phyloP scores from a whole-genome alignment of 2,888 invertebrate genomes.

The Synanthedon formicaeformis region DNA sequence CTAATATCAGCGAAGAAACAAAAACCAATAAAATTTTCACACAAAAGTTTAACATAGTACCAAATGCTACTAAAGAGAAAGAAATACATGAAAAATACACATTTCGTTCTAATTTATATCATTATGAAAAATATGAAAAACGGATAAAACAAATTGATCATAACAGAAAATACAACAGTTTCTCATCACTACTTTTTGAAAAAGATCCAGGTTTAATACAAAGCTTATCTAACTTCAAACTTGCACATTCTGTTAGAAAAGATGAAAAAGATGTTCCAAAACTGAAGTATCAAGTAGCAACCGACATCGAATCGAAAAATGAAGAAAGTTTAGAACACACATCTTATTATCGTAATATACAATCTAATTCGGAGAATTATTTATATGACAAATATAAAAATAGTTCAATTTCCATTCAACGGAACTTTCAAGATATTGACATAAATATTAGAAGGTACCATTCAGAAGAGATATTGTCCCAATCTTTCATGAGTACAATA shows the following conservation, averaged over 20 bases:
- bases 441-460: background rate
- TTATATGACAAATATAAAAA: too few relatives aligned
- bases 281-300: too few relatives aligned
- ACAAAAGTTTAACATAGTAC: too few relatives aligned
- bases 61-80: background rate
- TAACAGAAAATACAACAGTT: too few relatives aligned
- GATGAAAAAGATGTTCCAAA: background rate
- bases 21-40: constrained; percentile 3
- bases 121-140: constrained; percentile 1
- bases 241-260: background rate
- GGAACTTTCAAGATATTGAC: too few relatives aligned
- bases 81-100: constrained; percentile 6
- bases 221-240: background rate
- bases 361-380: too few relatives aligned
- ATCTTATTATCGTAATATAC: too few relatives aligned
- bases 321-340: too few relatives aligned
- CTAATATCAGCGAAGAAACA: constrained; percentile 12
- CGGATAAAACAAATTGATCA: background rate
- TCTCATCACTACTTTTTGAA: too few relatives aligned
- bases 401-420: too few relatives aligned
- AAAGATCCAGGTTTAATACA: too few relatives aligned
- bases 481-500: constrained; percentile 1
- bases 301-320: too few relatives aligned
- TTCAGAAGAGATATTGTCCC: background rate
- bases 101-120: constrained; percentile 9